Percentiles rank a stretch among this genome's conserved stretches.
These are phyloP conservation scores for Syndactyla subalaris DNA, from an alignment of 2,797 vertebrate species.

Conservation along the genomic window DNA sequence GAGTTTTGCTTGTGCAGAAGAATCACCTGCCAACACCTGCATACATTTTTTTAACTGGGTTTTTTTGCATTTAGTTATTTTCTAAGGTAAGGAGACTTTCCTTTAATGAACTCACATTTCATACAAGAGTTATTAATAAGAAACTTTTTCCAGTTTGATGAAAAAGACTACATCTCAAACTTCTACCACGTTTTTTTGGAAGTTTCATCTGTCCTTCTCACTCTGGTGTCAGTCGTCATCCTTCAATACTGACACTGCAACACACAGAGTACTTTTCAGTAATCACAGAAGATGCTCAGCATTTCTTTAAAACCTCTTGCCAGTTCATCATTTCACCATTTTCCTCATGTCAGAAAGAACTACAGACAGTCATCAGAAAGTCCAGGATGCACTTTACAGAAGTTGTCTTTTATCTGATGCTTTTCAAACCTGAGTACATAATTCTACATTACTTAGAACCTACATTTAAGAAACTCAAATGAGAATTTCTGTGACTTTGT, in stretches of 20 bases:
- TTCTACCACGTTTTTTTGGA: neutral
- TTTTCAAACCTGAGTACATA: neutral
- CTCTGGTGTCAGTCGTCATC: neutral
- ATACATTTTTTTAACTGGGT: neutral
- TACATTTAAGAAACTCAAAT: neutral
- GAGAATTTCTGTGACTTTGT: neutral
- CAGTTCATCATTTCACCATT: neutral
- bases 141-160: neutral
- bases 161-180: neutral
- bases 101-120: neutral
- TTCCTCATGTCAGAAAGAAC: neutral
- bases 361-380: neutral
- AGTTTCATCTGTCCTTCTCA: neutral
- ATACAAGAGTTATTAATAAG: neutral
- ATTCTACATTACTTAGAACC: neutral
- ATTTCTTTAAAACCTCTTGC: neutral
- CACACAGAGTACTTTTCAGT: neutral
- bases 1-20: neutral
- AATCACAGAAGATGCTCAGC: neutral
- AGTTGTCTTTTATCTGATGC: neutral
- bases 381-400: neutral
- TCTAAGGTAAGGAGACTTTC: neutral
- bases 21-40: neutral
- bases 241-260: neutral
- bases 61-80: neutral